Evolutionary conservation across 2,113 vertebrate species (phyloP), one percentile per base, ranked within the genome.

Genomic region (Mormyrus lacerda): DNA sequence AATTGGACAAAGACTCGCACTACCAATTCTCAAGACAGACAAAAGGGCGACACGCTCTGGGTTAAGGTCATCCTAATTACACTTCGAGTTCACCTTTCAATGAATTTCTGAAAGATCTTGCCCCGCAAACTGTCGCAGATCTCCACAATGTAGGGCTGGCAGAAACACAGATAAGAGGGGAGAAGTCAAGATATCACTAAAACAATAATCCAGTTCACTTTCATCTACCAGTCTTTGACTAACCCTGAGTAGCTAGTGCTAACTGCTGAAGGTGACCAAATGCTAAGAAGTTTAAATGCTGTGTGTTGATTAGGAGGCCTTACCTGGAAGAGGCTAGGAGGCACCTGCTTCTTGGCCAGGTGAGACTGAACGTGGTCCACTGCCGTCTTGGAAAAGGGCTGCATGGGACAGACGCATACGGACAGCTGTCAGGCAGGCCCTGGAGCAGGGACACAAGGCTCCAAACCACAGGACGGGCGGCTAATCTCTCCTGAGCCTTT

Each of bases 81-180:
- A 39, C 11, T 9, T 0, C n/a, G 0, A 5, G 13, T 95, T 45
- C 96, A 99, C 98, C 98, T 99, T 96, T 99, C 98, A 87, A 99
- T 97, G 94, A 97, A 99, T 92, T 97, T 98, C 82, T 97, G 97
- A 94, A 99, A 99, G 95, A 98, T 97, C 89, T 96, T 97, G 84
- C 98, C 98, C 91, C 97, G 96, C 89, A 99, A 95, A 93, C 98
- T 99, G 94, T 98, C 97, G 88, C 97, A 99, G 83, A 99, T 99
- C 95, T 99, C 98, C 95, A 99, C 96, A 90, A 99, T 97, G 94
- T 99, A 99, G 19, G 95, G 95, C 95, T 96, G 91, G 39, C 19
- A 83, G 27, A 61, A 86, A 87, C 50, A 51, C 53, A 15, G 48
- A 31, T 11, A 91, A 88, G 44, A 83, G 24, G 7, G 35, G 55